These are phyloP conservation scores for Aporophyla nigra DNA, from an alignment of 2,888 invertebrate genomes.

Conservation along the genomic window DNA sequence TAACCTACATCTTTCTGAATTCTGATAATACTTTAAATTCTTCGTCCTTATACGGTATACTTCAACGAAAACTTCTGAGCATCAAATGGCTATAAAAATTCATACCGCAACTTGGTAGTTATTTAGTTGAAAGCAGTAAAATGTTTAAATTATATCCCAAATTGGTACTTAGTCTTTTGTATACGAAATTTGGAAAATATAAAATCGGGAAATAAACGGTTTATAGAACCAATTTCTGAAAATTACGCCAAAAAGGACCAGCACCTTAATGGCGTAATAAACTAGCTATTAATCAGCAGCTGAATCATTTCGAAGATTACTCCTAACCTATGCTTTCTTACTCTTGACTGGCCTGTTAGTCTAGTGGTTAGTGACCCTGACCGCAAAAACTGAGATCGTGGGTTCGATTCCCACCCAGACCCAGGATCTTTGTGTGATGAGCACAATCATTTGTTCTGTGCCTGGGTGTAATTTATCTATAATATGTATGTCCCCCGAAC, in stretches of 20 bases:
- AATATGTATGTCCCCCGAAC: too few species aligned
- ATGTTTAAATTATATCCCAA: constrained; percentile 60
- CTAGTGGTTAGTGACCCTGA: too few species aligned
- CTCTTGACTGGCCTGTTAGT: too few species aligned
- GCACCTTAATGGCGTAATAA: too few species aligned
- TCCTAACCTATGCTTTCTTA: too few species aligned
- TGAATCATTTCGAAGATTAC: too few species aligned
- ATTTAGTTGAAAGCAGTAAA: constrained; percentile 56
- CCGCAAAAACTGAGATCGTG: too few species aligned
- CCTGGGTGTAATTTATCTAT: too few species aligned
- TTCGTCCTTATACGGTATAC: constrained; percentile 15
- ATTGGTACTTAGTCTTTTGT: constrained; percentile 66
- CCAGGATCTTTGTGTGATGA: too few species aligned
- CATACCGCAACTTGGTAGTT: constrained; percentile 58
- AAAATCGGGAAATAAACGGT: constrained; percentile 60
- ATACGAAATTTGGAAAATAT: constrained; percentile 45
- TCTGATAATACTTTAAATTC: constrained; percentile 30
- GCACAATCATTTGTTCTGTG: too few species aligned
- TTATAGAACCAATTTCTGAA: constrained; percentile 18
- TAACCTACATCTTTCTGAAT: constrained; percentile 43
- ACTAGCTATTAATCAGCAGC: too few species aligned
- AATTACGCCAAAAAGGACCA: constrained; percentile 15
- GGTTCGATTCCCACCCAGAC: too few species aligned
- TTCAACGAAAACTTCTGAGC: constrained; percentile 42
- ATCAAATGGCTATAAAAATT: constrained; percentile 71